Percentiles rank a stretch among this genome's conserved stretches.
phyloP scores from a whole-genome alignment of 2,888 invertebrate species.

The Rapana venosa region DNA sequence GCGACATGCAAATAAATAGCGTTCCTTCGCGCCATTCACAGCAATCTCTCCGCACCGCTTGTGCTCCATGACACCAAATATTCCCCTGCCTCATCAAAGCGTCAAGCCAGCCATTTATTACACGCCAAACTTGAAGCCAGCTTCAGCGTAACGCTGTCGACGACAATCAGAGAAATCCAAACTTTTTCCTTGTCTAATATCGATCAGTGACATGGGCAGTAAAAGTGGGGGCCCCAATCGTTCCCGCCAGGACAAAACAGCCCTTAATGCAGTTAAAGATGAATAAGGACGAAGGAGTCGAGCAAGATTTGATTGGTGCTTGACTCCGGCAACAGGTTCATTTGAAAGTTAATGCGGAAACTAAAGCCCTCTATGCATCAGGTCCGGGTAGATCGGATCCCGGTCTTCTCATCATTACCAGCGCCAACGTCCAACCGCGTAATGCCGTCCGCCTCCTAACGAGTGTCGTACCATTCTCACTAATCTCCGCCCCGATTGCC shows the following conservation, averaged over 20 bases:
- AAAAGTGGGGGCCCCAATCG: constrained; percentile 3
- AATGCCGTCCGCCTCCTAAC: constrained; percentile 38
- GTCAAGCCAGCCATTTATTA: constrained; percentile 32
- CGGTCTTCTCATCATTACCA: constrained; percentile 30
- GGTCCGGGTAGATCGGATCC: constrained; percentile 36
- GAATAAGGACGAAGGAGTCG: constrained; percentile 20
- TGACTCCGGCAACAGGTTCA: constrained; percentile 43
- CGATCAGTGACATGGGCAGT: constrained; percentile 37
- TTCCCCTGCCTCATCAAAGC: constrained; percentile 37
- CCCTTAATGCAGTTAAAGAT: constrained; percentile 41
- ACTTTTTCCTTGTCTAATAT: constrained; percentile 27
- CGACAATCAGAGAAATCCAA: constrained; percentile 37
- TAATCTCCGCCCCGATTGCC: constrained; percentile 44
- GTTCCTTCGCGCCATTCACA: constrained; percentile 30
- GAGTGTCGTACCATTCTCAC: constrained; percentile 45
- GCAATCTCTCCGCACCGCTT: constrained; percentile 22
- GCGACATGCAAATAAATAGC: constrained; percentile 44
- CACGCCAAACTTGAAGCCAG: constrained; percentile 30
- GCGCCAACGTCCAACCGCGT: constrained; percentile 3
- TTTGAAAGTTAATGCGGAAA: constrained; percentile 48
- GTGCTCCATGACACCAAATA: constrained; percentile 23
- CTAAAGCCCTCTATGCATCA: constrained; percentile 36
- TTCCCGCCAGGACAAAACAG: constrained; percentile 13
- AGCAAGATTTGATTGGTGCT: constrained; percentile 37
- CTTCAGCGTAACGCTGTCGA: constrained; percentile 14